phyloP scores from a whole-genome alignment of 1,140 invertebrate genomes.

The Drosophila parabipectinata region DNA sequence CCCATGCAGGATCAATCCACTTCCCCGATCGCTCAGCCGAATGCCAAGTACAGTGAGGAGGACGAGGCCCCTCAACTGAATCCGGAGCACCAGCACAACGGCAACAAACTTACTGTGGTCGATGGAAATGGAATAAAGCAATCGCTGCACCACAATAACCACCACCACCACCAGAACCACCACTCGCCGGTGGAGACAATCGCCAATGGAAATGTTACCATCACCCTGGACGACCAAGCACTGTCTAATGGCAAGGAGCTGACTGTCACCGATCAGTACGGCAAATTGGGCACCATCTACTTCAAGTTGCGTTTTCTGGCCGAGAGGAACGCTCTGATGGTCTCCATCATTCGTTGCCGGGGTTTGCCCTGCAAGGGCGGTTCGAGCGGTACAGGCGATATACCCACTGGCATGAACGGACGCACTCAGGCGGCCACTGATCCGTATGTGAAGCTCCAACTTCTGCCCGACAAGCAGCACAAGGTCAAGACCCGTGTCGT shows the following conservation, averaged over 20 bases:
- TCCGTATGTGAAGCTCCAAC: slow-evolving; percentile 97
- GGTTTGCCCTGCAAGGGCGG: slow-evolving; percentile 91
- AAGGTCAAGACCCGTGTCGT: slow-evolving; percentile 97
- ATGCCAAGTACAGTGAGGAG: slow-evolving; percentile 75
- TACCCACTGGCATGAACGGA: slow-evolving; percentile 81
- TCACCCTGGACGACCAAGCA: slow-evolving; percentile 82
- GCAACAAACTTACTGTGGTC: slow-evolving; percentile 58
- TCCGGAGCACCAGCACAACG: slow-evolving; percentile 33
- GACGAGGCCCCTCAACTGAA: slow-evolving; percentile 60
- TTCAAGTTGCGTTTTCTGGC: slow-evolving; percentile 94
- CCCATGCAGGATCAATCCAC: slow-evolving; percentile 80
- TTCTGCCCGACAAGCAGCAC: slow-evolving; percentile 97
- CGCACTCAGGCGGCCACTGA: slow-evolving; percentile 87
- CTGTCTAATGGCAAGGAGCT: slow-evolving; percentile 81
- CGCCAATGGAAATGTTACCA: slow-evolving; percentile 70
- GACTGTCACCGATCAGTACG: slow-evolving; percentile 84
- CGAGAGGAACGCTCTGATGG: slow-evolving; percentile 95
- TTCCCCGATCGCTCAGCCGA: slow-evolving; percentile 72
- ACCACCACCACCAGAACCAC: slow-evolving; percentile 56
- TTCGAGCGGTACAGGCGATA: slow-evolving; percentile 79
- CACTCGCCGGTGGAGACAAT: slow-evolving; percentile 77
- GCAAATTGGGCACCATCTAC: slow-evolving; percentile 92
- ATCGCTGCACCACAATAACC: slow-evolving; percentile 25
- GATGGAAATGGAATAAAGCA: slow-evolving; percentile 48
- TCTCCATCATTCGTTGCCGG: slow-evolving; percentile 94